Evolutionary conservation across 2,113 vertebrate genomes (phyloP), one percentile per base, ranked within the genome.

Genomic region (Protobothrops mucrosquamatus): DNA sequence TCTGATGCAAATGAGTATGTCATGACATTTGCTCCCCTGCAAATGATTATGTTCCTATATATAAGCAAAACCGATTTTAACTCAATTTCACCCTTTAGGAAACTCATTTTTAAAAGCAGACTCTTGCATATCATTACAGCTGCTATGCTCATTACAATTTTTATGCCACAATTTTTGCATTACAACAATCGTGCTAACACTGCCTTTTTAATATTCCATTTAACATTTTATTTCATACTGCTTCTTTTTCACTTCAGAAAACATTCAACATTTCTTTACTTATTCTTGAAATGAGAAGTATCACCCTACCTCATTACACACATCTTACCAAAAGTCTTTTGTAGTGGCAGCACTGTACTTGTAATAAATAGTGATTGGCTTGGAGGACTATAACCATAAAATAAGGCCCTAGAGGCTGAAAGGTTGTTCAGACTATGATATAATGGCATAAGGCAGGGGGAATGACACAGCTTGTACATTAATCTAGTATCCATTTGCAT

Each of bases 331-430:
- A 85, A 94, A 91, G 90, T 87, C 56, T 92, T 96, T 95, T 94
- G 92, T 54, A 91, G 94, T 92, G 86, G 88, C 59, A 91, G 64
- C 51, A 88, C 6, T 91, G 43, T 81, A 89, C 91, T 87, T 93
- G 9, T 94, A 95, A 95, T 94, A 96, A 97, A 95, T 7, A 95
- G 91, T 94, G 92, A 96, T 10, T 95, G 91, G 57, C 95, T 46
- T 95, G 59, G 90, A 95, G 88, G 85, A 34, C 0, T 23, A 96
- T 0, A 23, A 61, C 92, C 95, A 96, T 95, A 96, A 96, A 97
- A 94, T 92, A 95, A 74, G 64, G 61, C 92, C 88, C 96, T 94
- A 92, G 81, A 93, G 95, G 95, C 93, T 95, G 91, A 94, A 8
- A 3, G 85, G 94, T 94, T 94, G 93, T 93, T 91, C 52, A 97